These are phyloP conservation scores for Antennarius maculatus DNA, from an alignment of 2,797 vertebrate genomes.

Conservation along the genomic window DNA sequence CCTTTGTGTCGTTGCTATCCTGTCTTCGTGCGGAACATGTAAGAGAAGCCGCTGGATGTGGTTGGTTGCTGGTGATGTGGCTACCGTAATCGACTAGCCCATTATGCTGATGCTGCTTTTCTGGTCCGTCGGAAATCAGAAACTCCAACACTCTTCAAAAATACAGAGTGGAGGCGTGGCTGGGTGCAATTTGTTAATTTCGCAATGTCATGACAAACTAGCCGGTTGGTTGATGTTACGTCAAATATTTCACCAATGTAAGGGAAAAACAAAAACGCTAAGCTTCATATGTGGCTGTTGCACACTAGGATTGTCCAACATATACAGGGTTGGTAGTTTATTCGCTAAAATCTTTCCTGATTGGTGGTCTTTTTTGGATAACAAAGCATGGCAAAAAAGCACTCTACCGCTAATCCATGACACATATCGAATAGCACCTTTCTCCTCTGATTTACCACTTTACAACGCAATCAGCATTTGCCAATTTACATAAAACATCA, in stretches of 20 bases:
- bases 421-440: too few relatives aligned
- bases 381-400: too few relatives aligned
- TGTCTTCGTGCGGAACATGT: constrained; percentile 14
- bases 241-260: background rate
- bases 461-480: too few relatives aligned
- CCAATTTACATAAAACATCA: background rate
- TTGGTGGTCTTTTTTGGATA: too few relatives aligned
- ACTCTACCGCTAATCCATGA: too few relatives aligned
- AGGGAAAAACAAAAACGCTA: background rate
- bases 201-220: too few relatives aligned
- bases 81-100: constrained; percentile 18
- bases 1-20: background rate
- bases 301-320: background rate
- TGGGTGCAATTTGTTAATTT: too few relatives aligned
- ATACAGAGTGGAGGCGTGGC: too few relatives aligned
- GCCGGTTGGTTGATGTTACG: too few relatives aligned
- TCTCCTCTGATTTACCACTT: too few relatives aligned
- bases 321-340: too few relatives aligned
- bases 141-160: fast-evolving
- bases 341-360: too few relatives aligned
- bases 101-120: constrained; percentile 31
- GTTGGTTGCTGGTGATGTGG: constrained; percentile 35
- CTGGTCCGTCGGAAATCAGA: background rate
- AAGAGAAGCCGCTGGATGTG: constrained; percentile 18
- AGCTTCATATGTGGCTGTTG: background rate